Evolutionary conservation across 2,797 vertebrate species (phyloP).

Genomic region (Semaprochilodus insignis): DNA sequence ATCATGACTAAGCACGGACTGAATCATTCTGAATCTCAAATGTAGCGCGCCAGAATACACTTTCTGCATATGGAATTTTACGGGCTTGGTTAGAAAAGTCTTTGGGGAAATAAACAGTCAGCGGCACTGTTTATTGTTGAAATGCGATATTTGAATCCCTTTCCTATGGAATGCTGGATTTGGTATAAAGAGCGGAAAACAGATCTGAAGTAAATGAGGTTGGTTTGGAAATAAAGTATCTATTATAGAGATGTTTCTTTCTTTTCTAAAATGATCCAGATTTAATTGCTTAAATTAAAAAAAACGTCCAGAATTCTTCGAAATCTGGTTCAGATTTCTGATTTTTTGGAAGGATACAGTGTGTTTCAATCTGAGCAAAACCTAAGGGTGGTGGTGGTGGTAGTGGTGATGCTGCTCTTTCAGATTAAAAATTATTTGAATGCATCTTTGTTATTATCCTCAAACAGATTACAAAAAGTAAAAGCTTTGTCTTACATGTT

Average conservation of each 20-base stretch:
- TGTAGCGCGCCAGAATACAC: not conserved
- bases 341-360: not conserved
- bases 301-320: not conserved
- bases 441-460: no score
- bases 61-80: constrained; percentile 16
- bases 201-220: no score
- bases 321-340: not conserved
- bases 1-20: constrained; percentile 32
- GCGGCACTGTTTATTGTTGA: constrained; percentile 7
- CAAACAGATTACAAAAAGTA: no score
- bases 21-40: constrained; percentile 34
- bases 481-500: no score
- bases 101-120: constrained; percentile 21
- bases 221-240: no score
- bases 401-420: not conserved
- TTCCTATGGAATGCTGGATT: not conserved
- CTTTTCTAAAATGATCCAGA: not conserved
- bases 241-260: no score
- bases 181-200: not conserved
- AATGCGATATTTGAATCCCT: not conserved
- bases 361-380: no score
- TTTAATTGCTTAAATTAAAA: no score
- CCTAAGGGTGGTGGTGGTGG: not conserved
- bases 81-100: constrained; percentile 4
- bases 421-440: not conserved